Base-by-base conservation (phyloP, 1,140 invertebrate species). In the Atta cephalotes region DNA sequence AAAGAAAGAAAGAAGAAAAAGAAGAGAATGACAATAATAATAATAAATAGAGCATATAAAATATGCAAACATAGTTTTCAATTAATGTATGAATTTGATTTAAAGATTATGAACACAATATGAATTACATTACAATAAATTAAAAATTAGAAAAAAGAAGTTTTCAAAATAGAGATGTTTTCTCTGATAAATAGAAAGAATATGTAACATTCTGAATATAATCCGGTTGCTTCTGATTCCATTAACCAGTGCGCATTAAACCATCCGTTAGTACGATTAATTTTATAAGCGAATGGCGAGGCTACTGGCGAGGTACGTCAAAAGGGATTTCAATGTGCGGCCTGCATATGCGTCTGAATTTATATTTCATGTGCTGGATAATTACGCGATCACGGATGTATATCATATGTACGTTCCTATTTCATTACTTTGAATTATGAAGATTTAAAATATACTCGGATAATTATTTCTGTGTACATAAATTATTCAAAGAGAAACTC, bases 251-350 rank as follows among this genome's bases (percentile, higher is more conserved):
- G n/a, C 31, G 28, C 39, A n/a, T 80, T 53, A 45, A 63, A 45
- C 16, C 58, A 58, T 39, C 56, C 45, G 39, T 81, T 80, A 6
- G 63, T 68, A 39, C n/a, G 63, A 81, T 81, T 70, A 81, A 81
- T 81, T 56, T 14, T 58, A 49, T 45, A 70, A 81, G 31, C 65
- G 65, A 25, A 45, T 25, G 25, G 0, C 7, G 12, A 31, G n/a
- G 49, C 12, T 80, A 56, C 49, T 21, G 16, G 62, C 28, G 49
- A 56, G 51, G 12, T 62, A 68, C 51, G 31, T 79, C 60, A 79
- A 65, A 79, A 81, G 65, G 6, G 63, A 70, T 70, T 68, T 68
- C 65, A 56, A 58, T 70, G 21, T 56, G 21, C 14, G 7, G 39
- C 16, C n/a, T n/a, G 49, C 14, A 10, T 35, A 21, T 18, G 28